Percentiles rank a stretch among this genome's conserved stretches.
Conservation (phyloP, 2,797 vertebrate genomes). For the Lutjanus campechanus region DNA sequence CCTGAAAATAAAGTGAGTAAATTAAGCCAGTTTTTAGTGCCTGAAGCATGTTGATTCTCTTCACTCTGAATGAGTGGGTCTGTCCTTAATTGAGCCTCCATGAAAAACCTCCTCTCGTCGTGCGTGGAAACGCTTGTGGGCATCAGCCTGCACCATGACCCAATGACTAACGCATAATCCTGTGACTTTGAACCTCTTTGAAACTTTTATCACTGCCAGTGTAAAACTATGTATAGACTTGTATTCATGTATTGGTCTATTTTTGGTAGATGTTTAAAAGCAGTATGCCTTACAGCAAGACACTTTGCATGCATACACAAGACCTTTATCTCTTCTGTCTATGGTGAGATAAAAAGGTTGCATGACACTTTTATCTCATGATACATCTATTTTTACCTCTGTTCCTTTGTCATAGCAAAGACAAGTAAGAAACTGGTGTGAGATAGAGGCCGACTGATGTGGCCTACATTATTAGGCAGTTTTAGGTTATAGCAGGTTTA, state of each 20-base stretch:
- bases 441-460: background rate
- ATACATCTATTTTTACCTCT: conserved; percentile 17
- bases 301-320: conserved; percentile 9
- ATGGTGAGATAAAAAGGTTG: conserved; percentile 22
- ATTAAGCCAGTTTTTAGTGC: conserved; percentile 55
- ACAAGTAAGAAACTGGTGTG: background rate
- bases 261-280: conserved; percentile 41
- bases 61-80: conserved; percentile 62
- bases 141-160: conserved; percentile 62
- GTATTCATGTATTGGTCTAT: conserved; percentile 40
- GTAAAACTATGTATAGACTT: conserved; percentile 41
- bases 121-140: conserved; percentile 55
- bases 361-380: conserved; percentile 13
- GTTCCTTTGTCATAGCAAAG: background rate
- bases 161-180: conserved; percentile 48
- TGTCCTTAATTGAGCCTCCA: conserved; percentile 70
- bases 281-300: conserved; percentile 39
- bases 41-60: conserved; percentile 65
- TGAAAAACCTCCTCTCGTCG: conserved; percentile 59
- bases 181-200: conserved; percentile 71
- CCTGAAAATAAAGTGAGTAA: conserved; percentile 52
- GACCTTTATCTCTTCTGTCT: conserved; percentile 33
- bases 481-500: background rate
- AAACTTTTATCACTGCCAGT: conserved; percentile 54
- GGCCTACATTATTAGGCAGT: too few relatives aligned